Evolutionary conservation across 2,797 vertebrate species (phyloP).

Genomic region (Betta splendens): DNA sequence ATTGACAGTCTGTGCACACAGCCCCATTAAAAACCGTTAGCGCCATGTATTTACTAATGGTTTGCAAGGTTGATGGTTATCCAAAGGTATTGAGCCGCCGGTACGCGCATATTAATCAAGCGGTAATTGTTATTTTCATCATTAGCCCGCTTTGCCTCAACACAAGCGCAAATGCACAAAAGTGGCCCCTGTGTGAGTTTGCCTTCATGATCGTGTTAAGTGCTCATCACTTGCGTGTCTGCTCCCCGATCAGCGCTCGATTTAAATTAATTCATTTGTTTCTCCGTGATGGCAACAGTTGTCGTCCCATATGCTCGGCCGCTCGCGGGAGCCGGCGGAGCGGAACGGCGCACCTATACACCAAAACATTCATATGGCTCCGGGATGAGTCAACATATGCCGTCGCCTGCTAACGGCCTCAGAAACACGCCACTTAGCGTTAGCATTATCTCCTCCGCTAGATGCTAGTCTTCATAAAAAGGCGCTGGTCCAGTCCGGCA

Average conservation of each 20-base stretch:
- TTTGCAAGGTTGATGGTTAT: slow-evolving; percentile 53
- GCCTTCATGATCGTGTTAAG: slow-evolving; percentile 54
- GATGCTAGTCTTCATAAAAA: slow-evolving; percentile 21
- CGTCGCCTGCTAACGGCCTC: background rate
- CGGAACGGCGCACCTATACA: slow-evolving; percentile 21
- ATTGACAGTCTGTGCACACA: slow-evolving; percentile 49
- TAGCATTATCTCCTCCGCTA: background rate
- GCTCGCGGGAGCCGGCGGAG: slow-evolving; percentile 54
- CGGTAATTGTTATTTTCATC: slow-evolving; percentile 55
- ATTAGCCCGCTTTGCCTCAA: slow-evolving; percentile 29
- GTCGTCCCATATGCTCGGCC: slow-evolving; percentile 64
- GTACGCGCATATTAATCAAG: slow-evolving; percentile 51
- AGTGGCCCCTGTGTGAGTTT: slow-evolving; percentile 18
- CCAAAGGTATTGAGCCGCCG: slow-evolving; percentile 42
- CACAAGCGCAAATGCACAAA: slow-evolving; percentile 13
- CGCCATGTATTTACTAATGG: slow-evolving; percentile 49
- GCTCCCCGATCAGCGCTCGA: slow-evolving; percentile 56
- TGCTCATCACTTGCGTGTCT: slow-evolving; percentile 56
- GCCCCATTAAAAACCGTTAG: slow-evolving; percentile 40
- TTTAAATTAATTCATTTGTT: slow-evolving; percentile 71
- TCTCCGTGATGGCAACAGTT: slow-evolving; percentile 72
- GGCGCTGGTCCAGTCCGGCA: no score
- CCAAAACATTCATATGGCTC: slow-evolving; percentile 14
- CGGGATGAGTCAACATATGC: slow-evolving; percentile 12
- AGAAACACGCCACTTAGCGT: background rate